Conservation (phyloP, 2,113 vertebrate genomes). For the Addax nasomaculatus region DNA sequence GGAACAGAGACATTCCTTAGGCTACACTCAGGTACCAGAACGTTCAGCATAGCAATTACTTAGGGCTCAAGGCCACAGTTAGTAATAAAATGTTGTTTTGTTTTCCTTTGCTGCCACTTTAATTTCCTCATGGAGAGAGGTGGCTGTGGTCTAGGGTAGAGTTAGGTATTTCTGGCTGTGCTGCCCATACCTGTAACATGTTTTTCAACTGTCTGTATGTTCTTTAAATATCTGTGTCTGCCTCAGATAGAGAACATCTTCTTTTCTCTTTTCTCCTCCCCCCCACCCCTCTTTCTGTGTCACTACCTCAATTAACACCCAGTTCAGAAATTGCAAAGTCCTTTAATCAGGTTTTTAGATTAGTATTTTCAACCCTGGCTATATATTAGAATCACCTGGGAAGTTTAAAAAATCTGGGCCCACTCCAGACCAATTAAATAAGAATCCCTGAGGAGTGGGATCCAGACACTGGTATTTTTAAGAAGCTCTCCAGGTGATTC, state of each 20-base stretch:
- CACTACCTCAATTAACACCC: background rate
- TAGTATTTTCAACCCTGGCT: background rate
- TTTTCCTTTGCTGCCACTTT: background rate
- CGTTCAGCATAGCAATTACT: background rate
- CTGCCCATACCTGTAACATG: background rate
- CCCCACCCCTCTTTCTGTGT: background rate
- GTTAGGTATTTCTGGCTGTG: background rate
- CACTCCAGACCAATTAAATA: constrained; percentile 8
- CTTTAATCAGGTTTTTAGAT: constrained; percentile 57
- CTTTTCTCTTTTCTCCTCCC: background rate
- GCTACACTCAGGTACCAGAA: background rate
- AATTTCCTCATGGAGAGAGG: background rate
- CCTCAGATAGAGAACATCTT: background rate
- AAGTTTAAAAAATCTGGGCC: background rate
- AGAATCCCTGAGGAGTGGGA: background rate
- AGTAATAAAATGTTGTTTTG: background rate
- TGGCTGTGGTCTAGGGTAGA: background rate
- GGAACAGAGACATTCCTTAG: background rate
- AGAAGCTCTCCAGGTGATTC: background rate
- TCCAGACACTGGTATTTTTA: background rate
- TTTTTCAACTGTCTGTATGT: background rate
- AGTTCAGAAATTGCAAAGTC: background rate
- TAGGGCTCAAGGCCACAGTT: background rate
- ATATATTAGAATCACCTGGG: background rate
- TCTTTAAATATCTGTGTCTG: background rate